Percentiles rank a stretch among this genome's conserved stretches.
Evolutionary conservation across 2,797 vertebrate species (phyloP).

Genomic region (Sphenodon punctatus): DNA sequence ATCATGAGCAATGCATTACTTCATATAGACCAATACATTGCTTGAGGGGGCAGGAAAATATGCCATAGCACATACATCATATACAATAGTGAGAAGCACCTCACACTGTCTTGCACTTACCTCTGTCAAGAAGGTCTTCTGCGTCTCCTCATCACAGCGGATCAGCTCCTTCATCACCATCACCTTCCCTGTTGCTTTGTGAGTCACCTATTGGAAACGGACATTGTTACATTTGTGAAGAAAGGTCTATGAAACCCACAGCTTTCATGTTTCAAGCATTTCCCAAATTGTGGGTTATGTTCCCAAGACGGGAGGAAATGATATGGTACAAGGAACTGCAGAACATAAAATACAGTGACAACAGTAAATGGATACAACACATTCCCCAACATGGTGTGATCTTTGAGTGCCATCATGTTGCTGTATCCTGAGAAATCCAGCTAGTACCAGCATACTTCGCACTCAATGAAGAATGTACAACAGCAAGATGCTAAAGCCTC

Average conservation of each 20-base stretch:
- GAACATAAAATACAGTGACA: not conserved
- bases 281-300: not conserved
- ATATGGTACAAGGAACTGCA: not conserved
- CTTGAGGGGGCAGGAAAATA: no score
- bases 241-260: conserved; percentile 16
- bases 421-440: not conserved
- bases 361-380: not conserved
- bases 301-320: not conserved
- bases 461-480: not conserved
- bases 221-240: conserved; percentile 14
- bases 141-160: conserved; percentile 93
- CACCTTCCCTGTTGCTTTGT: conserved; percentile 94
- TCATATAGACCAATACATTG: no score
- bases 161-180: conserved; percentile 98
- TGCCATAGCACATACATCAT: no score
- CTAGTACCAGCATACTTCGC: not conserved
- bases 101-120: conserved; percentile 63
- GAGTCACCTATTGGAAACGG: conserved; percentile 83
- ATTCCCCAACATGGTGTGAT: not conserved
- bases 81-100: accelerated
- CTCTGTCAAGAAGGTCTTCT: conserved; percentile 94
- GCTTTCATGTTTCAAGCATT: not conserved
- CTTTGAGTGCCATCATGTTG: not conserved
- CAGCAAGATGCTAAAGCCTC: not conserved
- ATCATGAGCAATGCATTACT: no score